Evolutionary conservation across 2,888 invertebrate species (phyloP).

Genomic region (Chironomus riparius): DNA sequence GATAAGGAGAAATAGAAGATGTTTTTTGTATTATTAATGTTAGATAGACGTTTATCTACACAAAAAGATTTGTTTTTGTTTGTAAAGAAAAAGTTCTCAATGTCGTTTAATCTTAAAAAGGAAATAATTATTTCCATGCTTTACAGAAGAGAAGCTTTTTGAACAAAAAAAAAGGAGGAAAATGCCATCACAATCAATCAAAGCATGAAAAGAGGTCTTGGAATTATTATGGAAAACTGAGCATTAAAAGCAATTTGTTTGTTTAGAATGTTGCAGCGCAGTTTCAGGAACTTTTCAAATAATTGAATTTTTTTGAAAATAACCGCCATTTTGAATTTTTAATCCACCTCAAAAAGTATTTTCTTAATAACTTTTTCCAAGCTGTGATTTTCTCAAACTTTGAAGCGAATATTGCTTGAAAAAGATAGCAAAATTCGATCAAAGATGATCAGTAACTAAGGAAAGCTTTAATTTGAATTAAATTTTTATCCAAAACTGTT

Average conservation of each 20-base stretch:
- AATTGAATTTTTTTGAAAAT: too few species aligned
- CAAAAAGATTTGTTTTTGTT: too few species aligned
- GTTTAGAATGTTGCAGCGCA: background rate
- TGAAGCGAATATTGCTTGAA: too few species aligned
- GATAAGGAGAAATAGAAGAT: background rate
- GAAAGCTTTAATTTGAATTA: too few species aligned
- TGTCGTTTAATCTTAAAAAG: background rate
- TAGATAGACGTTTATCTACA: background rate
- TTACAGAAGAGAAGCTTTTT: background rate
- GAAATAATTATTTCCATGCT: constrained; percentile 15
- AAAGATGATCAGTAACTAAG: too few species aligned
- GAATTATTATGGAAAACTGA: background rate
- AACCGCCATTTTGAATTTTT: too few species aligned
- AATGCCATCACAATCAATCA: constrained; percentile 22
- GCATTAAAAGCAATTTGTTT: background rate
- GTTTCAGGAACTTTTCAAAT: background rate
- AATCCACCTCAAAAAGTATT: too few species aligned
- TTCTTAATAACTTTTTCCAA: too few species aligned
- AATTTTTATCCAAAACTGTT: too few species aligned
- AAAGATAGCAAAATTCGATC: too few species aligned
- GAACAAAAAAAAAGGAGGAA: background rate
- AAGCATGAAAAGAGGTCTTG: background rate
- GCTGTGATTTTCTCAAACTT: too few species aligned
- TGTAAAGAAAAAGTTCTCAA: background rate
- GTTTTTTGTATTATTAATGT: background rate